These are phyloP conservation scores for Leptodirus hochenwartii DNA, from an alignment of 2,888 invertebrate genomes.

Conservation along the genomic window DNA sequence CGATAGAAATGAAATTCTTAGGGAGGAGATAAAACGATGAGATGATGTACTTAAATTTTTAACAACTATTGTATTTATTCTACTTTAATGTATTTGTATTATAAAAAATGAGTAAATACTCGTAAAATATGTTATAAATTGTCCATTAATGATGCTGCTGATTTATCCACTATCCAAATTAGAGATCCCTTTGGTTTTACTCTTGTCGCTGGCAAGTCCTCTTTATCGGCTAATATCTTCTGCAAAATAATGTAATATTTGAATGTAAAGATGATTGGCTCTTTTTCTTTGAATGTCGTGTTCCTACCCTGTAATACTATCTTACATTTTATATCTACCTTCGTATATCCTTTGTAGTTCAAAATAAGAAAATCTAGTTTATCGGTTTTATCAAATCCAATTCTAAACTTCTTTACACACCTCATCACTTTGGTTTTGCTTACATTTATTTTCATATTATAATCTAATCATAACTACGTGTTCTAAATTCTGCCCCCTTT, in stretches of 20 bases:
- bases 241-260: conserved; percentile 31
- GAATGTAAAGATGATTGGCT: no score
- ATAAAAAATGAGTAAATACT: conserved; percentile 9
- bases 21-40: conserved; percentile 14
- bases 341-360: no score
- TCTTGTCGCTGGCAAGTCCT: conserved; percentile 56
- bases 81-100: conserved; percentile 20
- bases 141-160: conserved; percentile 27
- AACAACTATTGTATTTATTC: conserved; percentile 23
- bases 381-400: no score
- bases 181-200: conserved; percentile 57
- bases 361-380: no score
- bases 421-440: no score
- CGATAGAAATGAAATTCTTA: conserved; percentile 10
- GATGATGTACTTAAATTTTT: conserved; percentile 30
- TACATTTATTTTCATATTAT: no score
- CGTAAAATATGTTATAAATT: conserved; percentile 2
- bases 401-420: no score
- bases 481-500: no score
- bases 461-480: no score
- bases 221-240: conserved; percentile 60
- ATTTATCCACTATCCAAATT: conserved; percentile 42
- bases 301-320: no score
- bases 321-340: no score
- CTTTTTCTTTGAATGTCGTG: no score